Evolutionary conservation across 2,113 vertebrate species (phyloP).

Genomic region (Psephotus haematonotus): DNA sequence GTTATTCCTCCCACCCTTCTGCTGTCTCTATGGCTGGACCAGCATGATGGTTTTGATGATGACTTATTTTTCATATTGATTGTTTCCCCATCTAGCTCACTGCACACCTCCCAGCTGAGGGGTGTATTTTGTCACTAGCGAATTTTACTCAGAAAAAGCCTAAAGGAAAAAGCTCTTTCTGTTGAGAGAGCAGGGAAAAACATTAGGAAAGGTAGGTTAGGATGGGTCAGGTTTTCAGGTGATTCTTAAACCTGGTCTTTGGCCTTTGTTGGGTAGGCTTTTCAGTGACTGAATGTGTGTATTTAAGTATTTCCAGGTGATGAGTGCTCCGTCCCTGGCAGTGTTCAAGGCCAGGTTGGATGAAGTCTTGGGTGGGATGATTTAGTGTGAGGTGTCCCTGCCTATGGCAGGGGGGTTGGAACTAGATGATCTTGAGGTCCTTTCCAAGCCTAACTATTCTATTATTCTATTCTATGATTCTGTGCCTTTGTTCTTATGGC

Average conservation of each 20-base stretch:
- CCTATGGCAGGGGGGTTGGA: too few species aligned
- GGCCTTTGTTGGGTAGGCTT: neutral
- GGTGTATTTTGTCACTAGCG: neutral
- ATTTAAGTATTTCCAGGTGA: neutral
- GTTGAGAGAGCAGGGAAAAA: neutral
- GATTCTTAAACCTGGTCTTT: neutral
- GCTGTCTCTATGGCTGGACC: rapidly evolving
- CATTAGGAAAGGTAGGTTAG: neutral
- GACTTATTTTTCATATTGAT: neutral
- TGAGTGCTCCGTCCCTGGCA: too few species aligned
- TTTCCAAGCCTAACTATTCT: too few species aligned
- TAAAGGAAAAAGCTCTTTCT: neutral
- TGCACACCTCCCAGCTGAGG: neutral
- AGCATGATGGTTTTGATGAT: neutral
- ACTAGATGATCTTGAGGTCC: too few species aligned
- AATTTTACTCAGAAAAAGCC: neutral
- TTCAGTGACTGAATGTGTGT: neutral
- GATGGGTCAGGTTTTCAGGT: neutral
- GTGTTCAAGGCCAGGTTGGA: too few species aligned
- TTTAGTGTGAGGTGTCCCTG: too few species aligned
- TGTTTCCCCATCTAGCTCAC: neutral
- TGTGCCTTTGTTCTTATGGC: neutral
- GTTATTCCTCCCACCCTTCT: neutral
- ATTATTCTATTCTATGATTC: too few species aligned
- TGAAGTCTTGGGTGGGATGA: too few species aligned